These are phyloP conservation scores for Crotophaga sulcirostris DNA, from an alignment of 2,113 vertebrate species.

Conservation along the genomic window DNA sequence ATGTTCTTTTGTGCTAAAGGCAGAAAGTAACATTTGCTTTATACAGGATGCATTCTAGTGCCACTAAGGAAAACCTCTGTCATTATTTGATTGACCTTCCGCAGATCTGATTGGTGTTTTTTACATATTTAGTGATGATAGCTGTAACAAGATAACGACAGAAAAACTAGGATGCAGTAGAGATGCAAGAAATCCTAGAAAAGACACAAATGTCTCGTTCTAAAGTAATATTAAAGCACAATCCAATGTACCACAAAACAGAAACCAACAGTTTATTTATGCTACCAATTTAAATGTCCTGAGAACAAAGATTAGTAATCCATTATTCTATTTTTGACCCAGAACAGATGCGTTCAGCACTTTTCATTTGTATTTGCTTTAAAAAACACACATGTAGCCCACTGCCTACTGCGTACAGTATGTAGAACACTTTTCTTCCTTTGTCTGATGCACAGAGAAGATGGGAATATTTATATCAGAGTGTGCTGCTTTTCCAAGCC, in stretches of 20 bases:
- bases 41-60: background rate
- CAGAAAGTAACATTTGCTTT: background rate
- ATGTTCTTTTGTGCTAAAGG: background rate
- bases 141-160: background rate
- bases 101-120: background rate
- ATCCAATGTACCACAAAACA: background rate
- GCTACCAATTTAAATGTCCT: background rate
- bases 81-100: background rate
- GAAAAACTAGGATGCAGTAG: background rate
- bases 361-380: background rate
- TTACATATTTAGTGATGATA: background rate
- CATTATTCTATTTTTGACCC: background rate
- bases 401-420: background rate
- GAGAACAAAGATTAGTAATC: background rate
- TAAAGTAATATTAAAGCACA: background rate
- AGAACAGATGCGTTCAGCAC: background rate
- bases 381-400: background rate
- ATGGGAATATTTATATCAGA: background rate
- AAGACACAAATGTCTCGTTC: background rate
- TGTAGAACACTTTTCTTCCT: background rate
- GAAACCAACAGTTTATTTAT: background rate
- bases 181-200: background rate
- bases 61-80: background rate
- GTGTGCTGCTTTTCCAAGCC: background rate
- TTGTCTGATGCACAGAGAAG: background rate